These are phyloP conservation scores for Nerophis lumbriciformis DNA, from an alignment of 2,113 vertebrate genomes.

Conservation along the genomic window DNA sequence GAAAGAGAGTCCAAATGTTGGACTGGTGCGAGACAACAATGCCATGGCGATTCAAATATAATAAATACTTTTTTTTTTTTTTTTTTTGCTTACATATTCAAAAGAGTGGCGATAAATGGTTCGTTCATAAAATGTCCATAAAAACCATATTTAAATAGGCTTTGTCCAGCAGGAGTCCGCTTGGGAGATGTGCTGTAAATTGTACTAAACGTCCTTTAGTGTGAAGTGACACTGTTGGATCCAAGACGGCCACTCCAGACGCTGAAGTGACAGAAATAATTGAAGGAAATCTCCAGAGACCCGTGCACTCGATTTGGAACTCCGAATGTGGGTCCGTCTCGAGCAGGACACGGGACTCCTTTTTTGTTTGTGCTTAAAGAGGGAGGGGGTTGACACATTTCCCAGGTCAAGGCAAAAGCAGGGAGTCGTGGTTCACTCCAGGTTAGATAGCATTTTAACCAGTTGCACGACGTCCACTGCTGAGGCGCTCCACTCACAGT, in stretches of 20 bases:
- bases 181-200: constrained; percentile 9
- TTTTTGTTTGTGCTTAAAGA: constrained; percentile 43
- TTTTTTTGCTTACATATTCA: constrained; percentile 9
- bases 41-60: constrained; percentile 15
- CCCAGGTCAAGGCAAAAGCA: constrained; percentile 12
- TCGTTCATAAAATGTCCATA: constrained; percentile 14
- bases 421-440: constrained; percentile 5
- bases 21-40: constrained; percentile 22
- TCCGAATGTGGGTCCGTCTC: constrained; percentile 9
- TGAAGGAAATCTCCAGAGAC: constrained; percentile 40
- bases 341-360: constrained; percentile 10
- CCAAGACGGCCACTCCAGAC: constrained; percentile 10
- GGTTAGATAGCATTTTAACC: neutral
- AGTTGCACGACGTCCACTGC: constrained; percentile 38
- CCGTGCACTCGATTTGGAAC: constrained; percentile 4
- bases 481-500: constrained; percentile 51
- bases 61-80: constrained; percentile 4
- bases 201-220: neutral
- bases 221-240: constrained; percentile 14
- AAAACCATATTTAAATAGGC: constrained; percentile 18
- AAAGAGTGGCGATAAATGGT: constrained; percentile 7
- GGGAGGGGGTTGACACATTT: constrained; percentile 14
- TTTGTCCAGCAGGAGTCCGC: constrained; percentile 31
- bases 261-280: constrained; percentile 35
- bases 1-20: too few relatives aligned